Evolutionary conservation across 2,113 vertebrate species (phyloP), one percentile per base, ranked within the genome.

Genomic region (Eupsittula cactorum): DNA sequence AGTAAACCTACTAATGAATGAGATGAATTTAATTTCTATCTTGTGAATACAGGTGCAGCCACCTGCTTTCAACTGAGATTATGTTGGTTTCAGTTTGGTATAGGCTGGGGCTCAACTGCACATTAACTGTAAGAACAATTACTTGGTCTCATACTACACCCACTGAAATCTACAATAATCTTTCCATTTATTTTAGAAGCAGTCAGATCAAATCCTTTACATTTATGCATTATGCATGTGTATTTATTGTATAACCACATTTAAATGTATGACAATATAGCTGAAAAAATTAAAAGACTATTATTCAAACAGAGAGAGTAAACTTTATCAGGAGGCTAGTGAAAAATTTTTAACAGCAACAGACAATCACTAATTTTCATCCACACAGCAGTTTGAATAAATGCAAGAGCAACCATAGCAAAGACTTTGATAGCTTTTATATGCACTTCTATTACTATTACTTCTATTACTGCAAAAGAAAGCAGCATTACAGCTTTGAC

Each of bases 401-500:
- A 92, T 91, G 80, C 50, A 77, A 93, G 37, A 80, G 18, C 88
- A 90, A 90, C 81, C 83, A 96, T 20, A 95, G 92, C 44, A 57
- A 75, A 88, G 94, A 82, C 28, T 91, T 86, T 74, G 88, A 96
- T 90, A 92, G 92, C 76, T 91, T 89, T 88, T 87, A 88, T 81
- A 87, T 70, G 60, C 20, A 73, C 47, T 96, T 96, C 88, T 90
- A 91, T 87, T 87, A 88, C 89, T 86, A 33, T 31, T 55, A 73
- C 47, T 96, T 96, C 89, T 90, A 90, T 87, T 86, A 88, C 88
- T 83, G 50, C 62, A 84, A 96, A 97, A 91, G 52, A 95, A 97
- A 97, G 92, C 63, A 92, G 24, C 59, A 53, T 90, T 88, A 82
- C 49, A 86, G 70, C 65, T 90, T 81, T 90, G 91, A 96, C 78